phyloP scores from a whole-genome alignment of 2,888 invertebrate genomes.

The Agriopis aurantiaria region DNA sequence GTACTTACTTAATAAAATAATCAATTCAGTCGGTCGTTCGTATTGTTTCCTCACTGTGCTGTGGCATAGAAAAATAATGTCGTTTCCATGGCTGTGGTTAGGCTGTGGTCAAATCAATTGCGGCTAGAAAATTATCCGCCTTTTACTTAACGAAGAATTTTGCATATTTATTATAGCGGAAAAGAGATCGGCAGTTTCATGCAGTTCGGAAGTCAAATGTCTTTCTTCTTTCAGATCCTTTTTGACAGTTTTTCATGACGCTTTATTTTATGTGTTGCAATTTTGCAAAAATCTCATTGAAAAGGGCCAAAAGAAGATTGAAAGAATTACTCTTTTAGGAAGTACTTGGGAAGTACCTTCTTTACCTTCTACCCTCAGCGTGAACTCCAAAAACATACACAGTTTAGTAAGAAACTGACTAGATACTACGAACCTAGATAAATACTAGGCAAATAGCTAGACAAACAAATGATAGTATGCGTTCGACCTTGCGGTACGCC shows the following conservation, averaged over 20 bases:
- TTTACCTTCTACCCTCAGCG: no score
- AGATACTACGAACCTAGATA: not conserved
- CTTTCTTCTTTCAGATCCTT: no score
- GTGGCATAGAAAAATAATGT: not conserved
- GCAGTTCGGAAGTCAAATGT: not conserved
- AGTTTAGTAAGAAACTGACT: not conserved
- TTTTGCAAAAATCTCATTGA: no score
- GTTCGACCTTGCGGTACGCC: conserved; percentile 11
- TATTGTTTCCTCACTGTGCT: conserved; percentile 24
- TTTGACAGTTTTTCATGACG: no score
- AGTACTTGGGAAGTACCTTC: no score
- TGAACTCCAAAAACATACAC: no score
- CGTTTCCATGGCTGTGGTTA: conserved; percentile 21
- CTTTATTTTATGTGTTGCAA: no score
- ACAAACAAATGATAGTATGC: not conserved
- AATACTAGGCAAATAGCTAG: not conserved
- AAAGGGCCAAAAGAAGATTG: no score
- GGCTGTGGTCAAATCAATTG: conserved; percentile 31
- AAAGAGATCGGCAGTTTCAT: not conserved
- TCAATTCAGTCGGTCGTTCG: not conserved
- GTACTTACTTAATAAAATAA: conserved; percentile 4
- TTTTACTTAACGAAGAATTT: conserved; percentile 19
- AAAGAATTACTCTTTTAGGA: no score
- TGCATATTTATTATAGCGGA: no score
- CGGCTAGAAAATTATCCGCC: conserved; percentile 30